Base-by-base conservation (phyloP, 2,797 vertebrate genomes). In the Melanotaenia maccullochi region DNA sequence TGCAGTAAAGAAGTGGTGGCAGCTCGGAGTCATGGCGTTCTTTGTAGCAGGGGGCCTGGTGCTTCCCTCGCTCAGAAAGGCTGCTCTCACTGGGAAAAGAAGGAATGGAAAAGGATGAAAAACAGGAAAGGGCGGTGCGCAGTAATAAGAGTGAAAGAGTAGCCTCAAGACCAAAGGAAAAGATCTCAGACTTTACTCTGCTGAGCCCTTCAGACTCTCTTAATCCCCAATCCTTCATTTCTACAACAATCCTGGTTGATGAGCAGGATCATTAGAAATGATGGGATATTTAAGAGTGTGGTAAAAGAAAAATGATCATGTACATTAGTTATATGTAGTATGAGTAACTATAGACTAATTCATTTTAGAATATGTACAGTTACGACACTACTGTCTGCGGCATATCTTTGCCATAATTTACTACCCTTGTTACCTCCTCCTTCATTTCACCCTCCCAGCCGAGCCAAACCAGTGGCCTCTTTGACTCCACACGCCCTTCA, bases 91-190 rank as follows among this genome's bases (percentile, higher is more conserved):
- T 49, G 9, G 67, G 71, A 84, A 85, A 83, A 68, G 69, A 75
- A 82, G 79, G 76, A 90, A 80, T 76, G 86, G 85, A 86, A 85
- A 89, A 87, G 79, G 75, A 78, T 65, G 75, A 90, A 92, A 91
- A 93, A 93, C 92, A 93, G 92, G 87, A 93, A 93, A 92, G 76
- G 90, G 90, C 8, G 79, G 87, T 44, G 65, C 78, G 63, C 30
- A 63, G 40, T 54, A 83, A 30, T 0, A 52, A 81, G 72, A 68
- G 79, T 62, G 85, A 87, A 81, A 73, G 76, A 54, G 68, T 40
- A 64, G 81, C 76, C 54, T 81, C 47, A 62, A 72, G 5, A 69
- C 76, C 65, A 79, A 49, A 74, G 60, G 4, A 77, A 81, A 83
- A 73, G 62, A 78, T 68, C 25, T 62, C 40, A 79, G 65, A 64